Evolutionary conservation across 2,797 vertebrate species (phyloP).

Genomic region (Falco peregrinus): DNA sequence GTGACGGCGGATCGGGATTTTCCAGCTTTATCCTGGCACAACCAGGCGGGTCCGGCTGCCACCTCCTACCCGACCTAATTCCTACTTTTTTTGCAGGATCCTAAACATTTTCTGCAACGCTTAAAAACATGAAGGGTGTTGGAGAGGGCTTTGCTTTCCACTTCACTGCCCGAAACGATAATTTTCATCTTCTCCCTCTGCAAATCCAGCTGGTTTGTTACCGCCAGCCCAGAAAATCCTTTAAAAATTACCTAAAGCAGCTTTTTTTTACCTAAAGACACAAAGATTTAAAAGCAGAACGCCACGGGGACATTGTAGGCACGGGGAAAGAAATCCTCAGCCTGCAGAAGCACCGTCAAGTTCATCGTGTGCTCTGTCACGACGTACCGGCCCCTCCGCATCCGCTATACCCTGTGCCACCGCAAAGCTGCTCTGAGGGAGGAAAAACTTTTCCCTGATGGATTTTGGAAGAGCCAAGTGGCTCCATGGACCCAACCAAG

Average conservation of each 20-base stretch:
- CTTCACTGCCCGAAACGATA: background rate
- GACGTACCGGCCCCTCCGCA: background rate
- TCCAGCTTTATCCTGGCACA: background rate
- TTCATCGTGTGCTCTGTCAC: accelerated
- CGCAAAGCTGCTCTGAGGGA: background rate
- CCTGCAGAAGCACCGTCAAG: no score
- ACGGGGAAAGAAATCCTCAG: background rate
- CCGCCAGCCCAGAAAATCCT: background rate
- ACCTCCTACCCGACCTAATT: background rate
- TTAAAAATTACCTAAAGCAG: background rate
- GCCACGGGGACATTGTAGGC: background rate
- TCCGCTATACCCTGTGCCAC: background rate
- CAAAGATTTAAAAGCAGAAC: no score
- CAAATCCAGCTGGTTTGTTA: background rate
- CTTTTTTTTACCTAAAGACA: background rate
- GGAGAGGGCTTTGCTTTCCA: background rate
- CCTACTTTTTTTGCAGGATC: background rate
- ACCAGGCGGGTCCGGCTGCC: no score
- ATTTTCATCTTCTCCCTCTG: background rate
- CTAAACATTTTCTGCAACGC: background rate
- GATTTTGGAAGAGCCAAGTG: no score
- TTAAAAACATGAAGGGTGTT: background rate
- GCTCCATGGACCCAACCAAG: accelerated
- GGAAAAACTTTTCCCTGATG: background rate
- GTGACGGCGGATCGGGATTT: no score